A percentile compares a stretch with the other conserved stretches of the same genome.
phyloP scores from a whole-genome alignment of 2,797 vertebrate genomes.

The Carduelis carduelis region DNA sequence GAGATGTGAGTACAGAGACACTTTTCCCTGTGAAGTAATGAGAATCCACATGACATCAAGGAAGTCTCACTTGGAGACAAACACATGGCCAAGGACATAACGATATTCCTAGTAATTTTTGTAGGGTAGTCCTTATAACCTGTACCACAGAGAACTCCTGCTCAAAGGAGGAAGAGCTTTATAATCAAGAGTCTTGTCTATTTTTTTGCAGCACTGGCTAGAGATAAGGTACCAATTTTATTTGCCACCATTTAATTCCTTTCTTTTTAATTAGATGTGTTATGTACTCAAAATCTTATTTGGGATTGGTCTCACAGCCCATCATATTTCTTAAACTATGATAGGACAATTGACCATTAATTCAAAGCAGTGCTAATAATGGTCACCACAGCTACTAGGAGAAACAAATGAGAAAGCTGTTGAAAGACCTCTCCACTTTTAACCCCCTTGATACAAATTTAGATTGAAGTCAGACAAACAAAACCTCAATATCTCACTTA shows the following conservation, averaged over 20 bases:
- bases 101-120: neutral
- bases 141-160: neutral
- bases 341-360: conserved; percentile 29
- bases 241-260: neutral
- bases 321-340: conserved; percentile 33
- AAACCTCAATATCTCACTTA: neutral
- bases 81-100: neutral
- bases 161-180: neutral
- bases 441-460: neutral
- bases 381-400: neutral
- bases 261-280: conserved; percentile 27
- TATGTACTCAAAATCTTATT: conserved; percentile 6
- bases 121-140: neutral
- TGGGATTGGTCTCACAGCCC: conserved; percentile 19
- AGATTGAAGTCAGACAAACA: neutral
- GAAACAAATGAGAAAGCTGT: conserved; percentile 17
- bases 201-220: neutral
- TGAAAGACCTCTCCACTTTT: conserved; percentile 11
- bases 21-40: neutral
- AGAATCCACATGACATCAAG: neutral
- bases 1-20: neutral
- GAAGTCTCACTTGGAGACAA: neutral
- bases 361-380: conserved; percentile 24
- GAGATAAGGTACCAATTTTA: conserved; percentile 17
- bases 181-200: neutral